These are phyloP conservation scores for Plagiodera versicolora DNA, from an alignment of 2,888 invertebrate genomes.

Conservation along the genomic window DNA sequence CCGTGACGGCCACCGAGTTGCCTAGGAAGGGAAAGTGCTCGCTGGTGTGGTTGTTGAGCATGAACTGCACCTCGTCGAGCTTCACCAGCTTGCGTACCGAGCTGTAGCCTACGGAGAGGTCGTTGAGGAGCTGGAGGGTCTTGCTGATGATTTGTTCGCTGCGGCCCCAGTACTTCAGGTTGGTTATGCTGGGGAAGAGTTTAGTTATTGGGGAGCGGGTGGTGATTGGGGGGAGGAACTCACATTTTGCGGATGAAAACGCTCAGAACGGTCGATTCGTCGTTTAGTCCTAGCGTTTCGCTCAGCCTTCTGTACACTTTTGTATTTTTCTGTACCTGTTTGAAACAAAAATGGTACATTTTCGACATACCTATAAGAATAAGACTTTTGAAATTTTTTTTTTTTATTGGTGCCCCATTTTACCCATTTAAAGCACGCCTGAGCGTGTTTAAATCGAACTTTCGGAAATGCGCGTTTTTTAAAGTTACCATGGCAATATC, in stretches of 20 bases:
- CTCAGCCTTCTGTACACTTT: slow-evolving; percentile 92
- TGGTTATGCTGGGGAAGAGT: slow-evolving; percentile 87
- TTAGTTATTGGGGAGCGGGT: too few species aligned
- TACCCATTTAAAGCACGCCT: too few species aligned
- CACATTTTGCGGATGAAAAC: slow-evolving; percentile 98
- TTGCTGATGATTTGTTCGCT: slow-evolving; percentile 93
- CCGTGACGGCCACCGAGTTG: slow-evolving; percentile 75
- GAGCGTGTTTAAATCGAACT: too few species aligned
- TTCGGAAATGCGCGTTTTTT: too few species aligned
- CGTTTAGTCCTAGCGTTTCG: slow-evolving; percentile 89
- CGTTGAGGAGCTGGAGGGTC: slow-evolving; percentile 89
- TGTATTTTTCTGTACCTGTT: slow-evolving; percentile 84
- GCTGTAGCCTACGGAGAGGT: slow-evolving; percentile 94
- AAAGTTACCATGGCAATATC: too few species aligned
- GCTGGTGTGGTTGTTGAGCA: slow-evolving; percentile 96
- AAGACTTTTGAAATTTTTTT: too few species aligned
- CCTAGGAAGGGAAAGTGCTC: slow-evolving; percentile 98
- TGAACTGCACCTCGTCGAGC: slow-evolving; percentile 95
- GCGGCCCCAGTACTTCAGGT: slow-evolving; percentile 96
- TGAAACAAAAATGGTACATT: too few species aligned
- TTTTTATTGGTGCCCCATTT: too few species aligned
- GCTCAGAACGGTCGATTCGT: slow-evolving; percentile 90
- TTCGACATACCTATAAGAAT: too few species aligned
- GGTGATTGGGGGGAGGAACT: slow-evolving; percentile 51
- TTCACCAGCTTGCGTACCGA: slow-evolving; percentile 96